These are phyloP conservation scores for Lates calcarifer DNA, from an alignment of 2,113 vertebrate genomes.

Conservation along the genomic window DNA sequence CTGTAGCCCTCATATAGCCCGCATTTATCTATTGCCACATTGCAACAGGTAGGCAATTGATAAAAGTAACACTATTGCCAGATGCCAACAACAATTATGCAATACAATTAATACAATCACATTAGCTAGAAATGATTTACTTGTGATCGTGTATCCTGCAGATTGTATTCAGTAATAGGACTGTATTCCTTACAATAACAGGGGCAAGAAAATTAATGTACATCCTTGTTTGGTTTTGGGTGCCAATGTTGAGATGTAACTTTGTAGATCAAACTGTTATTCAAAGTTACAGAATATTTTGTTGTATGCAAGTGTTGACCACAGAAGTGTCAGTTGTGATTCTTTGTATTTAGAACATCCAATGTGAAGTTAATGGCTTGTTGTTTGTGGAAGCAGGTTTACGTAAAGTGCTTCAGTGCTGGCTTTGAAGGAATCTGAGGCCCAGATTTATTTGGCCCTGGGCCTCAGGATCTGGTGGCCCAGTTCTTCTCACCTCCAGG, in stretches of 20 bases:
- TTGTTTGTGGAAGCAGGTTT: conserved; percentile 21
- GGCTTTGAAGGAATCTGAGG: conserved; percentile 23
- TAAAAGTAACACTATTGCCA: too few species aligned
- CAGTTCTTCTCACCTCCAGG: conserved; percentile 40
- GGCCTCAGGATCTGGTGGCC: conserved; percentile 50
- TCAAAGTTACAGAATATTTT: not conserved
- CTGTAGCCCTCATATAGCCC: too few species aligned
- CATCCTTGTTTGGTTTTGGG: too few species aligned
- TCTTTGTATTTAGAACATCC: not conserved
- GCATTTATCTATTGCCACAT: too few species aligned
- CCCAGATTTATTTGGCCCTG: conserved; percentile 43
- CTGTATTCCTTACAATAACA: too few species aligned
- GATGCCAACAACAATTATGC: too few species aligned
- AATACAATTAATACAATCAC: too few species aligned
- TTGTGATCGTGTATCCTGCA: too few species aligned
- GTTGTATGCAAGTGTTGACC: not conserved
- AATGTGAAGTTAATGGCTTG: not conserved
- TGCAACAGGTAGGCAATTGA: too few species aligned
- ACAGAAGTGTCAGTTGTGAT: not conserved
- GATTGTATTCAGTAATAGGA: too few species aligned
- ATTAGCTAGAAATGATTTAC: too few species aligned
- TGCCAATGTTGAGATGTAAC: not conserved
- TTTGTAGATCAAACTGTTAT: not conserved
- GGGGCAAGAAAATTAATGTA: too few species aligned
- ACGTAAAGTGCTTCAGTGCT: conserved; percentile 28